Evolutionary conservation across 2,113 vertebrate genomes (phyloP), one percentile per base, ranked within the genome.

Genomic region (Eubucco bourcierii): DNA sequence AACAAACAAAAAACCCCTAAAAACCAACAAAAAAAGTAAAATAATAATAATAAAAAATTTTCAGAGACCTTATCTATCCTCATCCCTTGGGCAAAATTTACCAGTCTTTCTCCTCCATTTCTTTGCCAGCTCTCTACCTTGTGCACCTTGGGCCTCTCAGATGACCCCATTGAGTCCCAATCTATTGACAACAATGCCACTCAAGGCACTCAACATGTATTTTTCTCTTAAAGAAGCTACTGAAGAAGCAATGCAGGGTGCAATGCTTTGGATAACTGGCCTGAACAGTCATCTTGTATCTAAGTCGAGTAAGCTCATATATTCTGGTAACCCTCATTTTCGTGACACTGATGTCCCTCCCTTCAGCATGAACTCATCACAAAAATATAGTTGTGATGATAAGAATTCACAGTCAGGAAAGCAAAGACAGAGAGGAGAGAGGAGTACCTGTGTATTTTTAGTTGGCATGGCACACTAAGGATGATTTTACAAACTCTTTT

Each of bases 151-250:
- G 34, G 12, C 27, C 4, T 66, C 27, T 15, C 29, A 37, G 33
- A 19, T 1, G 5, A 53, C 34, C 13, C 4, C 15, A 17, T 2
- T 37, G 58, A 70, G 44, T 39, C 34, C n/a, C 7, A 0, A 14
- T 34, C 47, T 27, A 14, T 47, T 27, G 50, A 46, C 24, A 33
- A 14, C 12, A 24, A 27, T 47, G 39, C 13, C 31, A 55, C 47
- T 73, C 37, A 39, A 39, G 90, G 9, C 24, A 68, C 16, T 27
- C 44, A 25, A 24, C 1, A 1, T 80, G 7, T 8, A 5, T 66
- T 34, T 61, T 72, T 53, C 15, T 9, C n/a, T 3, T 64, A 33
- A 63, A 15, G 9, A 20, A 66, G 6, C 19, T 47, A 9, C 41
- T 59, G 39, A 37, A 23, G 50, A 64, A 58, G 50, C 55, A 55